Conservation (phyloP, 2,888 invertebrate species). For the Stenodera caucasica region DNA sequence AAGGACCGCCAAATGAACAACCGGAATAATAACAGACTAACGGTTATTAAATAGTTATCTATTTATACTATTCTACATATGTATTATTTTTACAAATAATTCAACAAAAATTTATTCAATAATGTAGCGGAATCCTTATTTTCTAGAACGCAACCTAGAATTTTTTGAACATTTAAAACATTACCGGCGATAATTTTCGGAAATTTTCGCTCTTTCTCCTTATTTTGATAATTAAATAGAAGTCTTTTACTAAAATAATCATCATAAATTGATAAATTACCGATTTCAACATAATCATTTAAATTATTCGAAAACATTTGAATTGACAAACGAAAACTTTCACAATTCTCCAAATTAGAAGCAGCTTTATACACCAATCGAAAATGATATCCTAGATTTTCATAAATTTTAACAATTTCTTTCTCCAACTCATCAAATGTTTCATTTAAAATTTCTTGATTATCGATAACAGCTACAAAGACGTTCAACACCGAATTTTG, state of each 20-base stretch:
- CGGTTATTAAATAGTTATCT: no score
- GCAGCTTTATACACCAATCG: slow-evolving; percentile 66
- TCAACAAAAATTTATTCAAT: slow-evolving; percentile 25
- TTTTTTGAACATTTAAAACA: slow-evolving; percentile 71
- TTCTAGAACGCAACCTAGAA: slow-evolving; percentile 75
- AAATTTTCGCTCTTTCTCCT: slow-evolving; percentile 62
- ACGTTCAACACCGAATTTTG: slow-evolving; percentile 71
- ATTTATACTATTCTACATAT: neutral
- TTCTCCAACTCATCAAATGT: slow-evolving; percentile 62
- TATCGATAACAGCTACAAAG: slow-evolving; percentile 63
- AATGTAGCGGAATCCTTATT: slow-evolving; percentile 54
- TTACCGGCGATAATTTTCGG: slow-evolving; percentile 73
- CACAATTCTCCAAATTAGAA: slow-evolving; percentile 63
- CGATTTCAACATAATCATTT: slow-evolving; percentile 71
- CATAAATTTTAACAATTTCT: slow-evolving; percentile 63
- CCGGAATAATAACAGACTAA: no score
- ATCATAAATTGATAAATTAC: slow-evolving; percentile 70
- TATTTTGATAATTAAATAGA: slow-evolving; percentile 66
- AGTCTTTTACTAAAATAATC: slow-evolving; percentile 79
- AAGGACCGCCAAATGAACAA: no score
- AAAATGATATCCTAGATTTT: slow-evolving; percentile 68
- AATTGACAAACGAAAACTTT: slow-evolving; percentile 68
- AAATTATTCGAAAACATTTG: slow-evolving; percentile 73
- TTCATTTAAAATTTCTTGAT: slow-evolving; percentile 53
- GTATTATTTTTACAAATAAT: slow-evolving; percentile 24